Evolutionary conservation across 2,113 vertebrate species (phyloP).

Genomic region (Proteles cristata): DNA sequence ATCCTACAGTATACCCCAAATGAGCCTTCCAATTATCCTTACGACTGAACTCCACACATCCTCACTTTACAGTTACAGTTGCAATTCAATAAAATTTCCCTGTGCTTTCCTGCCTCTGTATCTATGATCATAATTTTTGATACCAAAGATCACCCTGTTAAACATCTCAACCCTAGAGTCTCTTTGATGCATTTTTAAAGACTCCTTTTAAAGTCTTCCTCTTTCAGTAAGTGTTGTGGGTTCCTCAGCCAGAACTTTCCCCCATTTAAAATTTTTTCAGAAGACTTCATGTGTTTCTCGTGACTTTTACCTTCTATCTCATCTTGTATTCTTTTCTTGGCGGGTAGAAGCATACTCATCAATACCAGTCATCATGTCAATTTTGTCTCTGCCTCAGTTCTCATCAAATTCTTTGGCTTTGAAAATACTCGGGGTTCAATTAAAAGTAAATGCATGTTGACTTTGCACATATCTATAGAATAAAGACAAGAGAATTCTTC

Average conservation of each 20-base stretch:
- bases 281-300: neutral
- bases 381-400: neutral
- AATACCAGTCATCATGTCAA: neutral
- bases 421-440: neutral
- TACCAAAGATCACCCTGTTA: neutral
- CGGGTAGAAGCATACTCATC: neutral
- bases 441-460: constrained; percentile 47
- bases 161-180: neutral
- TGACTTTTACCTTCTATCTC: neutral
- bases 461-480: neutral
- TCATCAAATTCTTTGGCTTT: neutral
- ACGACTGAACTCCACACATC: neutral
- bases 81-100: neutral
- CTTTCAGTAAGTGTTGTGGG: neutral
- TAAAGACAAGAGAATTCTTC: neutral
- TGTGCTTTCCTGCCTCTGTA: neutral
- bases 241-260: neutral
- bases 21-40: neutral
- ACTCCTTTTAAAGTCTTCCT: neutral
- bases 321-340: neutral
- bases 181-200: neutral
- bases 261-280: neutral
- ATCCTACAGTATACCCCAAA: neutral
- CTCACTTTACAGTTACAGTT: neutral
- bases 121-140: neutral